These are phyloP conservation scores for Andrena trimmerana DNA, from an alignment of 2,888 invertebrate species.

Conservation along the genomic window DNA sequence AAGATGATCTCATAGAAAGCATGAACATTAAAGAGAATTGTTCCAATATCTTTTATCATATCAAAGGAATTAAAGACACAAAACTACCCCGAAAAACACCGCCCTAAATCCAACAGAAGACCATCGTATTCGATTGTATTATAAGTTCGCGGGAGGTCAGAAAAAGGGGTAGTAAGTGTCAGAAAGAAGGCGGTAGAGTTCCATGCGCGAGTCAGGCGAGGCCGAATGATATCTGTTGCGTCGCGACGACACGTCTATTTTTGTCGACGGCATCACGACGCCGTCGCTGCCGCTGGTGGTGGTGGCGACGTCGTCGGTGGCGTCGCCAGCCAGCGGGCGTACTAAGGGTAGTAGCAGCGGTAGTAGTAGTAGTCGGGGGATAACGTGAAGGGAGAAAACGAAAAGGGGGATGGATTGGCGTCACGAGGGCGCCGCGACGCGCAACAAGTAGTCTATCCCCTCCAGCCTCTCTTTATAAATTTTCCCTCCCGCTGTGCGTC, in stretches of 20 bases:
- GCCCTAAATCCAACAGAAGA: neutral
- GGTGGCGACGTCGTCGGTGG: slow-evolving; percentile 44
- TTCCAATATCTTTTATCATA: too few relatives aligned
- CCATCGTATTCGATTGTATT: too few relatives aligned
- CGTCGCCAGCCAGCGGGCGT: slow-evolving; percentile 53
- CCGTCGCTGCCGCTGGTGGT: slow-evolving; percentile 33
- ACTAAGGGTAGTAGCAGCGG: slow-evolving; percentile 21
- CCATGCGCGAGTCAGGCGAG: slow-evolving; percentile 39
- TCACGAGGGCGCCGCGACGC: slow-evolving; percentile 76
- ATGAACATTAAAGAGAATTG: too few relatives aligned
- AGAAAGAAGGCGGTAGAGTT: slow-evolving; percentile 8
- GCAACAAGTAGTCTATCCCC: slow-evolving; percentile 83
- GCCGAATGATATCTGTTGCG: slow-evolving; percentile 81
- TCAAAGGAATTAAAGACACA: neutral
- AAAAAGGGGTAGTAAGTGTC: neutral
- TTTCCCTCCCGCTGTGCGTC: slow-evolving; percentile 69
- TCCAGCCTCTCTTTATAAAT: slow-evolving; percentile 71
- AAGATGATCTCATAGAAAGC: too few relatives aligned
- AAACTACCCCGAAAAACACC: neutral
- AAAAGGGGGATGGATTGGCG: slow-evolving; percentile 53
- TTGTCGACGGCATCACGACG: slow-evolving; percentile 69
- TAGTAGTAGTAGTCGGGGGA: slow-evolving; percentile 43
- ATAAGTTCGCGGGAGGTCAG: neutral
- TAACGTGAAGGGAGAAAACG: slow-evolving; percentile 42
- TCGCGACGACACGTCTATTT: slow-evolving; percentile 81